phyloP scores from a whole-genome alignment of 2,888 invertebrate genomes.

The Nipponacmea schrenckii region DNA sequence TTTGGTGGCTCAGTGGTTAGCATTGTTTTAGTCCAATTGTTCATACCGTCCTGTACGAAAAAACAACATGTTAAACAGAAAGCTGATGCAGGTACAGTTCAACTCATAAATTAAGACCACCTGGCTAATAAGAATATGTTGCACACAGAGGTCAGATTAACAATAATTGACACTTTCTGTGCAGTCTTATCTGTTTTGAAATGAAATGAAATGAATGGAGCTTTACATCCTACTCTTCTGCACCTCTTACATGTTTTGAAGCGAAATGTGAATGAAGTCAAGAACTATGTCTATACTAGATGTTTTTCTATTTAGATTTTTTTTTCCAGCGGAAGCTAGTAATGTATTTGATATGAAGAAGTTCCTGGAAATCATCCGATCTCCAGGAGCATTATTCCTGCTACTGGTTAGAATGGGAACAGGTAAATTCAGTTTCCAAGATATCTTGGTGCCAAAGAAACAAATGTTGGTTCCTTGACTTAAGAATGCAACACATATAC shows the following conservation, averaged over 20 bases:
- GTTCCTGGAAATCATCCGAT: conserved; percentile 41
- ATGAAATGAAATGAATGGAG: too few relatives aligned
- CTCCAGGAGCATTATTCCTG: conserved; percentile 54
- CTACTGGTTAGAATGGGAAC: conserved; percentile 48
- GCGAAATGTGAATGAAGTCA: too few relatives aligned
- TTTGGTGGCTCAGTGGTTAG: conserved; percentile 53
- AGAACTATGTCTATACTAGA: too few relatives aligned
- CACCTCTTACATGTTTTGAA: too few relatives aligned
- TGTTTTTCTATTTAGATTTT: too few relatives aligned
- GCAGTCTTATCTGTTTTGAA: too few relatives aligned
- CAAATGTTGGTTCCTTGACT: background rate
- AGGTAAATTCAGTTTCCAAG: conserved; percentile 35
- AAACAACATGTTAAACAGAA: conserved; percentile 20
- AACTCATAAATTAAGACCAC: background rate
- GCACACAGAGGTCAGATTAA: too few relatives aligned
- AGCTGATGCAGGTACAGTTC: conserved; percentile 23
- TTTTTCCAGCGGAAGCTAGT: background rate
- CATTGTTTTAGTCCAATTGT: conserved; percentile 41
- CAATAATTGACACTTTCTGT: too few relatives aligned
- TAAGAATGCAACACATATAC: background rate
- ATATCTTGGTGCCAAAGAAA: background rate
- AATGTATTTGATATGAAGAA: conserved; percentile 52
- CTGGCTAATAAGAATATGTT: too few relatives aligned
- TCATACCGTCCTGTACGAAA: conserved; percentile 52
- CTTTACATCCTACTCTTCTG: too few relatives aligned